These are phyloP conservation scores for Oligia strigilis DNA, from an alignment of 2,888 invertebrate species.

Conservation along the genomic window DNA sequence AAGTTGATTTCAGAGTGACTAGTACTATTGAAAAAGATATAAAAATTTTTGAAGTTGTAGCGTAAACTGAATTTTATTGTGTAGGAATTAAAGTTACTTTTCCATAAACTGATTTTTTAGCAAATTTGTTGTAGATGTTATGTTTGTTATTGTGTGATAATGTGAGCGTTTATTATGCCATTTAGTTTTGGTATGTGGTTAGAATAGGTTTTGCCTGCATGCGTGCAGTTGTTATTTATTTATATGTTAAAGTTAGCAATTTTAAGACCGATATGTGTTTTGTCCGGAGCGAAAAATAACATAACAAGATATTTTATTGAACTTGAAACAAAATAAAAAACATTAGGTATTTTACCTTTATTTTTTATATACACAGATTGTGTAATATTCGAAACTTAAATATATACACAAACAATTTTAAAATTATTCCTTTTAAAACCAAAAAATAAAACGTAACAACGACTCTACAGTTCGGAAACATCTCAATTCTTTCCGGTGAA, in stretches of 20 bases:
- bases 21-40: too few species aligned
- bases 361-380: neutral
- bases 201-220: neutral
- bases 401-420: neutral
- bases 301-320: neutral
- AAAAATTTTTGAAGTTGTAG: too few species aligned
- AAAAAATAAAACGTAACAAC: slow-evolving; percentile 40
- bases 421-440: neutral
- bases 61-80: too few species aligned
- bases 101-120: too few species aligned
- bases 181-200: neutral
- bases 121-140: neutral
- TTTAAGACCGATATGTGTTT: neutral
- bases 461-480: slow-evolving; percentile 67
- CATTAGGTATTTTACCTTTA: too few species aligned
- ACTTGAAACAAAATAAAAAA: neutral
- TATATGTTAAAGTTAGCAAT: neutral
- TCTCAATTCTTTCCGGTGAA: slow-evolving; percentile 73
- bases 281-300: neutral
- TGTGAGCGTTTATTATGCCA: too few species aligned
- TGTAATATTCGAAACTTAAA: neutral
- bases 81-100: too few species aligned
- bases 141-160: neutral
- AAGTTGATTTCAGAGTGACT: too few species aligned
- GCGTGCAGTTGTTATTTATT: neutral